A percentile compares a stretch with the other conserved stretches of the same genome.
These are phyloP conservation scores for Puffinus mauretanicus DNA, from an alignment of 2,113 vertebrate species.

Conservation along the genomic window DNA sequence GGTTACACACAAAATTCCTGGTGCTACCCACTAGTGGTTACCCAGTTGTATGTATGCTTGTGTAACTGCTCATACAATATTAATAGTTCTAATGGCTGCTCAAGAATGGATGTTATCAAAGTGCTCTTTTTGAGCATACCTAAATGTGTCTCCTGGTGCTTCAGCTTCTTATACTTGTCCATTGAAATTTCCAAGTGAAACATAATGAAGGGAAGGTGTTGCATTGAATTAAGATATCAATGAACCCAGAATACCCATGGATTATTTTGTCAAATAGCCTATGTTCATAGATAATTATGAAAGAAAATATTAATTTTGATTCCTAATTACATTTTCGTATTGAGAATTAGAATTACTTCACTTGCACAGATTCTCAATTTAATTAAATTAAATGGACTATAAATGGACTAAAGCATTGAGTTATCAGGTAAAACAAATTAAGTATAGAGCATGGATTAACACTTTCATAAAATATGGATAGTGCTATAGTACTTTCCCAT, in stretches of 20 bases:
- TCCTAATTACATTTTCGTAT: neutral
- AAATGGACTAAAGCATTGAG: neutral
- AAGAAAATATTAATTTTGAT: neutral
- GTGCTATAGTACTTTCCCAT: neutral
- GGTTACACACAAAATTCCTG: neutral
- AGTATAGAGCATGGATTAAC: neutral
- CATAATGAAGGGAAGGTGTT: neutral
- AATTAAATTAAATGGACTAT: neutral
- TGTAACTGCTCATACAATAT: neutral
- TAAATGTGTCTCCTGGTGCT: neutral
- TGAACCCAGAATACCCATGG: neutral
- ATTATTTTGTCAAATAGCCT: neutral
- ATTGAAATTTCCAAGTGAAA: neutral
- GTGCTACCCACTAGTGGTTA: neutral
- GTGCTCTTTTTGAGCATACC: neutral
- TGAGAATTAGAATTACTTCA: neutral
- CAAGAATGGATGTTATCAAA: neutral
- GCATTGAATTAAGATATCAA: neutral
- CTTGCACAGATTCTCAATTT: neutral
- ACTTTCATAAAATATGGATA: neutral
- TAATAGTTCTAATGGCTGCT: neutral
- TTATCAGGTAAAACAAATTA: conserved; percentile 1
- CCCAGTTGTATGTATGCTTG: neutral
- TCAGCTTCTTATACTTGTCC: neutral
- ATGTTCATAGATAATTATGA: neutral